These are phyloP conservation scores for Enteromius anoplus DNA, from an alignment of 2,797 vertebrate species.

Conservation along the genomic window DNA sequence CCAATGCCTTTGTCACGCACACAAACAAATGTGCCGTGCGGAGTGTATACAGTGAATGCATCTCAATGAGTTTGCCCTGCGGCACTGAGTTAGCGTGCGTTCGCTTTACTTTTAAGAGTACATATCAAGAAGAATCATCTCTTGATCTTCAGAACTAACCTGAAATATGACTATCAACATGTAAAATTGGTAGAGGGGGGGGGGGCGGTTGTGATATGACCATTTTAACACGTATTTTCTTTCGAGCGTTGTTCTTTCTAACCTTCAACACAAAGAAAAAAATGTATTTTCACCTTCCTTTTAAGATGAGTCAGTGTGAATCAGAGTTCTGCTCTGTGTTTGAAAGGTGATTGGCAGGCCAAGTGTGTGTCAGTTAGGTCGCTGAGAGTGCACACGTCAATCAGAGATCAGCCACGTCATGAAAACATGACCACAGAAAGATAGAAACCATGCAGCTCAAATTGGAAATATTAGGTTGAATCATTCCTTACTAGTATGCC, in stretches of 20 bases:
- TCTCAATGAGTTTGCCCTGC: conserved; percentile 12
- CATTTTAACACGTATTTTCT: not conserved
- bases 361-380: conserved; percentile 44
- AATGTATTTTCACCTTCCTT: not conserved
- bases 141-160: not conserved
- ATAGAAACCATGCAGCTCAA: not conserved
- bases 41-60: not conserved
- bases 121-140: not conserved
- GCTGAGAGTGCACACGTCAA: conserved; percentile 32
- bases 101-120: not conserved
- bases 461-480: not conserved
- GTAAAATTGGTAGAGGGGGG: not conserved
- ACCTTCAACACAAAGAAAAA: not conserved
- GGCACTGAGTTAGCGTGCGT: not conserved
- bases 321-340: conserved; percentile 16
- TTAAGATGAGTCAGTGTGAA: conserved; percentile 30
- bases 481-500: not conserved
- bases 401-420: conserved; percentile 26
- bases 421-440: conserved; percentile 6
- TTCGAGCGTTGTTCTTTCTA: not conserved
- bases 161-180: not conserved
- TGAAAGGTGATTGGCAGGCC: conserved; percentile 36
- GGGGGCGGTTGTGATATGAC: not conserved
- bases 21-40: conserved; percentile 2
- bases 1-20: conserved; percentile 23